Percentiles rank a stretch among this genome's conserved stretches.
phyloP scores from a whole-genome alignment of 2,888 invertebrate species.

The Agonopterix subpropinquella region DNA sequence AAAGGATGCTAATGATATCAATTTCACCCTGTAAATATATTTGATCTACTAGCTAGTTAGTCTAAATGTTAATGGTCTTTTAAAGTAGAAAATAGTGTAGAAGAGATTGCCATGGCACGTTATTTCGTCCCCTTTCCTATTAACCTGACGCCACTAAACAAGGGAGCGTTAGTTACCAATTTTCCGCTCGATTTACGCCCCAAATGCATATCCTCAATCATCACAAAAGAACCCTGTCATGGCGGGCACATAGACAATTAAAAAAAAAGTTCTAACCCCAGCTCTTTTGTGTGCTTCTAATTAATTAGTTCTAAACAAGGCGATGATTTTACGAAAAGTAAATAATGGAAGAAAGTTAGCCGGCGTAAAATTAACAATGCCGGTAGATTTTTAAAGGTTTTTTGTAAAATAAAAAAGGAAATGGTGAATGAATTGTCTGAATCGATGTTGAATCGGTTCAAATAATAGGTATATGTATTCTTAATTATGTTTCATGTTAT shows the following conservation, averaged over 20 bases:
- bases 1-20: too few species aligned
- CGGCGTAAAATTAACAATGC: slow-evolving; percentile 61
- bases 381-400: slow-evolving; percentile 46
- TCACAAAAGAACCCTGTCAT: slow-evolving; percentile 49
- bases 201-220: slow-evolving; percentile 52
- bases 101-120: too few species aligned
- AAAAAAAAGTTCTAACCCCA: slow-evolving; percentile 39
- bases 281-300: slow-evolving; percentile 58
- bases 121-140: not conserved
- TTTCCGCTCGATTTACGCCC: slow-evolving; percentile 69
- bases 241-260: slow-evolving; percentile 50
- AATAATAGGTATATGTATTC: slow-evolving; percentile 21
- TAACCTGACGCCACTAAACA: not conserved
- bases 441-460: slow-evolving; percentile 26
- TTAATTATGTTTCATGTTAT: slow-evolving; percentile 6
- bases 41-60: too few species aligned
- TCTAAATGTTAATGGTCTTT: too few species aligned
- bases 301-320: slow-evolving; percentile 73
- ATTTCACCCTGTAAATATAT: too few species aligned
- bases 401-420: slow-evolving; percentile 29
- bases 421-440: slow-evolving; percentile 33
- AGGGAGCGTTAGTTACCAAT: slow-evolving; percentile 53
- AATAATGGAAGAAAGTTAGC: slow-evolving; percentile 61
- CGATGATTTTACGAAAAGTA: slow-evolving; percentile 71
- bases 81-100: too few species aligned